Base-by-base conservation (phyloP, 2,797 vertebrate genomes). In the Gobionotothen gibberifrons region DNA sequence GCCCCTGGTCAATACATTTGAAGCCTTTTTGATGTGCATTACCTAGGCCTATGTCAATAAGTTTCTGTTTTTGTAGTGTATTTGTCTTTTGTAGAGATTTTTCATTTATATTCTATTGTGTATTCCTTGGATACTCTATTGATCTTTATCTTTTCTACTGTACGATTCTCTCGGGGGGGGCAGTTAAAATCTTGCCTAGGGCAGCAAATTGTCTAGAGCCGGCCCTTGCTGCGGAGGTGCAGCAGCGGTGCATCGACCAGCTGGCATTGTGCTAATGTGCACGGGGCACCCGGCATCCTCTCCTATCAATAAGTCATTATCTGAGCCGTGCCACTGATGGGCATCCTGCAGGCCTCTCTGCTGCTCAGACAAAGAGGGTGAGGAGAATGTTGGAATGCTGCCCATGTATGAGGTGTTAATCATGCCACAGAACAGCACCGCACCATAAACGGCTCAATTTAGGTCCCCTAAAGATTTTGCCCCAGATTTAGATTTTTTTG, bases 261-360 rank as follows among this genome's bases (percentile, higher is more conserved):
- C 89, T 94, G 91, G 92, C 81, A 79, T 93, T 92, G 87, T 85
- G 87, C 89, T 95, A 93, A 94, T 93, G 93, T 93, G 79, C 79
- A 74, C 81, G 79, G 68, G 84, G 89, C 92, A 93, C 62, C 39
- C 90, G 44, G 67, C 91, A 17, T 95, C 91, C 90, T 93, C 83
- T 83, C 80, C 94, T 92, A 95, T 96, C 95, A 94, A 95, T 96
- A 96, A 95, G 94, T 96, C 94, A 95, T 96, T 95, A 95, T 93
- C 86, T 93, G 94, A 94, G 92, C 92, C 52, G 32, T 76, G 82
- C 72, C 74, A 83, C 76, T 71, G 82, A 74, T 61, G 81, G 81
- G 77, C 79, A 69, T 85, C 80, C 84, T 76, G 75, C 94, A 90
- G 93, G 57, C 76, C 92, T 91, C 92, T 92, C 93, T 93, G 93